phyloP scores from a whole-genome alignment of 2,888 invertebrate species.

The Xylota sylvarum region DNA sequence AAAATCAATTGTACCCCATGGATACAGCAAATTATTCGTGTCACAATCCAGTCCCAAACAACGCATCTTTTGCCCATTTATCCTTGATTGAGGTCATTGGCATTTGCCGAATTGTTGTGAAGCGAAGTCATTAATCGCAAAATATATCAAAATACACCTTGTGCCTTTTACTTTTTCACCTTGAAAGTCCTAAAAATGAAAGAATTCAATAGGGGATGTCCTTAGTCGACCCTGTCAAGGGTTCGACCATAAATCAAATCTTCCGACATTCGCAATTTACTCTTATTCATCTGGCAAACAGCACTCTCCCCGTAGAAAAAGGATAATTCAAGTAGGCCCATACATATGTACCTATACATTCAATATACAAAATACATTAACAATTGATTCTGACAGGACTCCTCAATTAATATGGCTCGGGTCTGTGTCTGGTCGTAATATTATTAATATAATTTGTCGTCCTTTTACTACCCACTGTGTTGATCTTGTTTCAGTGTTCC shows the following conservation, averaged over 20 bases:
- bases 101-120: slow-evolving; percentile 18
- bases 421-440: not conserved
- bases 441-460: slow-evolving; percentile 44
- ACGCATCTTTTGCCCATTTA: not conserved
- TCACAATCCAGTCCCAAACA: not conserved
- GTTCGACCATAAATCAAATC: slow-evolving; percentile 55
- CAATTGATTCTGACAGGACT: slow-evolving; percentile 45
- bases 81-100: slow-evolving; percentile 45
- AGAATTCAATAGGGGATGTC: slow-evolving; percentile 27
- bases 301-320: not conserved
- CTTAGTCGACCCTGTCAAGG: slow-evolving; percentile 34
- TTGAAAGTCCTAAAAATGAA: slow-evolving; percentile 17
- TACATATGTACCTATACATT: not conserved
- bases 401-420: slow-evolving; percentile 30
- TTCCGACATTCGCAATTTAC: slow-evolving; percentile 50
- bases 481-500: not conserved
- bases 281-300: slow-evolving; percentile 40
- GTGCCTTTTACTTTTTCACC: slow-evolving; percentile 15
- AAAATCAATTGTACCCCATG: not conserved
- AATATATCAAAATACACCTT: slow-evolving; percentile 28
- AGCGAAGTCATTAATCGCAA: slow-evolving; percentile 36
- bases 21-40: not conserved
- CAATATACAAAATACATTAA: slow-evolving; percentile 32
- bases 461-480: slow-evolving; percentile 5
- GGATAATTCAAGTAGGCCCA: slow-evolving; percentile 15